These are phyloP conservation scores for Gallinago jamesoni DNA, from an alignment of 2,113 vertebrate species.

Conservation along the genomic window DNA sequence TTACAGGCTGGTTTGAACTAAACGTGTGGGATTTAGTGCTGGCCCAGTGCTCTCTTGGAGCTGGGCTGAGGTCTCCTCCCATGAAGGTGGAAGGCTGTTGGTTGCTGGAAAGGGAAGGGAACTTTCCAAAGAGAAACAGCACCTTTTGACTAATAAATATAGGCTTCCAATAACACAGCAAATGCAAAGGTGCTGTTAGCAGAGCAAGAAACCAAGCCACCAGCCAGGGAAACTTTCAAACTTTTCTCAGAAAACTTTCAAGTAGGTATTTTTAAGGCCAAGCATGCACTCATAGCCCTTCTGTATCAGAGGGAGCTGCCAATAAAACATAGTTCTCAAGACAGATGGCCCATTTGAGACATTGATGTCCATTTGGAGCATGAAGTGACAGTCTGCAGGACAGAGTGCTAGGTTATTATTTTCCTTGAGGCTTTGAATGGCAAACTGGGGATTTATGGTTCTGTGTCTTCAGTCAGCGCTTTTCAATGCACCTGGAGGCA, in stretches of 20 bases:
- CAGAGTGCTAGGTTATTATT: conserved; percentile 3
- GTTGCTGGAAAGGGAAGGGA: background rate
- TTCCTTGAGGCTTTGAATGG: conserved; percentile 16
- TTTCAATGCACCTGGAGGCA: background rate
- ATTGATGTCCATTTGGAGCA: background rate
- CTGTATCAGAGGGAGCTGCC: background rate
- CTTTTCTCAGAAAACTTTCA: background rate
- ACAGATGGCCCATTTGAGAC: background rate
- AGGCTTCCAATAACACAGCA: background rate
- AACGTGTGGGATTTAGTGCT: background rate
- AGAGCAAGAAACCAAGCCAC: background rate
- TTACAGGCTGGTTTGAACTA: background rate
- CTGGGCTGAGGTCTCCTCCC: background rate
- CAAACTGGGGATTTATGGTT: background rate
- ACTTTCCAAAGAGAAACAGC: background rate
- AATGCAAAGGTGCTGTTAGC: background rate
- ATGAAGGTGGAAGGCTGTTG: background rate
- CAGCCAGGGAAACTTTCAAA: background rate
- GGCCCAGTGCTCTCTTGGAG: background rate
- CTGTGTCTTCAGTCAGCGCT: background rate
- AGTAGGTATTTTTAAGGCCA: conserved; percentile 3
- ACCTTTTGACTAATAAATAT: background rate
- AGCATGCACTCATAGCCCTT: background rate
- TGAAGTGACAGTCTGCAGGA: background rate
- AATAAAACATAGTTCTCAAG: background rate